Base-by-base conservation (phyloP, 2,113 vertebrate genomes). In the Sciurus niger region DNA sequence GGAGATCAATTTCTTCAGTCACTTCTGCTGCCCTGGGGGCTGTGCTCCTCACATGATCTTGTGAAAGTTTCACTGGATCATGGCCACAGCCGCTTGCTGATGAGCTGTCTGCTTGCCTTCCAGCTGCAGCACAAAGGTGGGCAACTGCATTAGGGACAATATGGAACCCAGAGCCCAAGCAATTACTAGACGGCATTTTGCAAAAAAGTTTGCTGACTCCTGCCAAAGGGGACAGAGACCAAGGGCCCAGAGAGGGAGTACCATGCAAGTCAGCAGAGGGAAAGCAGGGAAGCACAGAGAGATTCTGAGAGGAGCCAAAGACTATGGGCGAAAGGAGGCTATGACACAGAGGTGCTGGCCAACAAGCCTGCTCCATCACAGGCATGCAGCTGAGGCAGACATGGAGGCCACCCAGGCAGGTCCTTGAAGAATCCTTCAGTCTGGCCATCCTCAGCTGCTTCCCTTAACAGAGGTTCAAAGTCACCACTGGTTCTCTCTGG, bases 201-300 rank as follows among this genome's bases (percentile, higher is more conserved):
- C 20, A 34, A 82, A 82, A 24, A 51, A 1, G 0, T 72, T 58
- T 83, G 22, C 40, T 37, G 60, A 73, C 5, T 1, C 11, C 8
- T 87, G 63, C 11, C 48, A 32, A 58, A 90, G 20, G n/a, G 51
- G 51, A 89, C 48, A 92, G 92, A 83, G 24, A 84, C 6, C 32
- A 53, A 20, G 58, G 65, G 89, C 7, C 20, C 25, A 3, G 8
- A 60, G n/a, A 70, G 13, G 32, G 22, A 84, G 37, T 37, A 78
- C 12, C 63, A 63, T 0, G 3, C 55, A 85, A 88, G 32, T 9
- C 25, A 18, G 24, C 25, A 4, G 5, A 6, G 34, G 1, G 43
- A 17, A 40, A 58, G 30, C 6, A 22, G 55, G 30, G 1, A 22
- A 0, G 0, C 0, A 1, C 8, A 65, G 13, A 86, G 3, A 2